Evolutionary conservation across 2,797 vertebrate species (phyloP).

Genomic region (Picus viridis): DNA sequence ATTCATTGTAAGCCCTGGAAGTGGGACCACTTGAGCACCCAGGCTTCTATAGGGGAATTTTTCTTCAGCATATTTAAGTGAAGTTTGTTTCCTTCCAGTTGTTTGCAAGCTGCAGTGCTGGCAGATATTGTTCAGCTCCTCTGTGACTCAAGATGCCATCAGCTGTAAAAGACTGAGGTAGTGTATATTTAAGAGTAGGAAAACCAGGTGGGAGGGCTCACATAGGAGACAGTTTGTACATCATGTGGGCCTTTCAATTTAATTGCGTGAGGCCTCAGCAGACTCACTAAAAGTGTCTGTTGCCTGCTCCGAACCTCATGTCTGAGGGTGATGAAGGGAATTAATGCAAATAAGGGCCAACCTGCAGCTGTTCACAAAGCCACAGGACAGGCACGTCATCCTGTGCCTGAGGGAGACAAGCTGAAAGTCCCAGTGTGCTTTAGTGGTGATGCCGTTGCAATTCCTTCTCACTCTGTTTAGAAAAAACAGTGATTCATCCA

Average conservation of each 20-base stretch:
- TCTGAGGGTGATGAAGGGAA: neutral
- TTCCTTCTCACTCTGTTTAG: conserved; percentile 5
- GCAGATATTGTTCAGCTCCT: neutral
- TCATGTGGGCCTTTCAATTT: neutral
- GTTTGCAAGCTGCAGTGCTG: conserved; percentile 32
- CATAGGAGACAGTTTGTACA: neutral
- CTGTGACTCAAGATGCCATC: conserved; percentile 7
- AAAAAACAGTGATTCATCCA: neutral
- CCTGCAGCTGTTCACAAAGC: neutral
- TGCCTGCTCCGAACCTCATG: neutral
- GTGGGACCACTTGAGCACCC: neutral
- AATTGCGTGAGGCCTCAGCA: neutral
- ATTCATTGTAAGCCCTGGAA: neutral
- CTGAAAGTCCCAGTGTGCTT: neutral
- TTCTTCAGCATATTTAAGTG: neutral
- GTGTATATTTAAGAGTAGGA: neutral
- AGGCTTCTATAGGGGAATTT: neutral
- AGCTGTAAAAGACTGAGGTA: conserved; percentile 51
- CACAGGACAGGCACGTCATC: neutral
- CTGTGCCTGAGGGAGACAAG: neutral
- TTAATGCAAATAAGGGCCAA: neutral
- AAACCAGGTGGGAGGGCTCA: neutral
- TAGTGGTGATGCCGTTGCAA: neutral
- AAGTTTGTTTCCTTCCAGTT: conserved; percentile 35
- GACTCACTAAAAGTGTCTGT: neutral